These are phyloP conservation scores for Phoenicopterus ruber DNA, from an alignment of 2,113 vertebrate genomes.

Conservation along the genomic window DNA sequence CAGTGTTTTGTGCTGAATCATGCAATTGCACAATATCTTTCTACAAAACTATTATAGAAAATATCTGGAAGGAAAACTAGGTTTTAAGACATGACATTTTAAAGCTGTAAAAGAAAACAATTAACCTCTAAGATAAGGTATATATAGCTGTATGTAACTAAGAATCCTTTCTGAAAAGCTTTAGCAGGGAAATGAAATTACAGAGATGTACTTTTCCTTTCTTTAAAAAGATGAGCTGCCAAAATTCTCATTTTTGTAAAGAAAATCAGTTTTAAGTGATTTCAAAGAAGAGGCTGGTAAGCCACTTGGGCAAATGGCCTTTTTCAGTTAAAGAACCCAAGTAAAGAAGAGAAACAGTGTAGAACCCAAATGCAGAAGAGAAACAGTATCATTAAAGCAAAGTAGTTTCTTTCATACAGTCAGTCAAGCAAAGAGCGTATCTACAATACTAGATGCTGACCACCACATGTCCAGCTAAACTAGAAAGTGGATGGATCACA, in stretches of 20 bases:
- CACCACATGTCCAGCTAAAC: background rate
- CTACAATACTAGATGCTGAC: background rate
- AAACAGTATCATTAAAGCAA: background rate
- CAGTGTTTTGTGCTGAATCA: too few relatives aligned
- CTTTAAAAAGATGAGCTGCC: background rate
- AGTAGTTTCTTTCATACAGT: background rate
- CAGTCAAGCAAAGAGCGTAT: background rate
- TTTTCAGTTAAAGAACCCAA: background rate
- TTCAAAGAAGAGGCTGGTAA: background rate
- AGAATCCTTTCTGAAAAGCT: background rate
- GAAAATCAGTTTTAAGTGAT: background rate
- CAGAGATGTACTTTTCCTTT: background rate
- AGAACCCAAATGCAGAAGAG: background rate
- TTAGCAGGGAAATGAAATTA: background rate
- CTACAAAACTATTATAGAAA: background rate
- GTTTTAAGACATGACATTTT: background rate
- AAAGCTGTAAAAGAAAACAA: background rate
- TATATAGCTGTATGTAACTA: background rate
- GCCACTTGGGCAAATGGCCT: background rate
- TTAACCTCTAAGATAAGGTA: background rate
- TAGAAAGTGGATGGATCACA: background rate
- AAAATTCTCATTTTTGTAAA: background rate
- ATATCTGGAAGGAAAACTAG: background rate
- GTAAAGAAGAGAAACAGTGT: background rate
- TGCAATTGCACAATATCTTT: background rate